Conservation (phyloP, 1,140 invertebrate species). For the Helicoverpa zea region DNA sequence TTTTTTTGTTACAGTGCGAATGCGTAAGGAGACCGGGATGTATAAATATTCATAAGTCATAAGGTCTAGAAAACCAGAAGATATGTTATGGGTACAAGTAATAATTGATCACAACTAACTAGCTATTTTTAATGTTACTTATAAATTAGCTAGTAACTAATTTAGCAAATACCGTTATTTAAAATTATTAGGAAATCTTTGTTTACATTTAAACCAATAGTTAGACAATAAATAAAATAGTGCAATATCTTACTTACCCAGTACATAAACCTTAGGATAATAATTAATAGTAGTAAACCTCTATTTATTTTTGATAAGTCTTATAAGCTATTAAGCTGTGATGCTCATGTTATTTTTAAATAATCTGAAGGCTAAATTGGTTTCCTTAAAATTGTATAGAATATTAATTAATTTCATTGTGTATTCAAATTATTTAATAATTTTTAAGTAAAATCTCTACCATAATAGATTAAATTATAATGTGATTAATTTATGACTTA, state of each 20-base stretch:
- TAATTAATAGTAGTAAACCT: slow-evolving; percentile 22
- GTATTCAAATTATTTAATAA: slow-evolving; percentile 40
- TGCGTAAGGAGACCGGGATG: slow-evolving; percentile 81
- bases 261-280: slow-evolving; percentile 40
- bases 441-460: slow-evolving; percentile 35
- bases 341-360: slow-evolving; percentile 50
- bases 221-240: slow-evolving; percentile 51
- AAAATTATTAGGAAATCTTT: slow-evolving; percentile 4
- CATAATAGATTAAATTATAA: slow-evolving; percentile 43
- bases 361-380: slow-evolving; percentile 46
- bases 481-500: slow-evolving; percentile 36
- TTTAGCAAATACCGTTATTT: not conserved
- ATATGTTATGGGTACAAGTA: slow-evolving; percentile 26
- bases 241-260: slow-evolving; percentile 59
- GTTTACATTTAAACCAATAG: slow-evolving; percentile 14
- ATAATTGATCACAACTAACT: slow-evolving; percentile 15
- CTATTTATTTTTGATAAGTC: slow-evolving; percentile 47
- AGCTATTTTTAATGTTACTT: slow-evolving; percentile 27
- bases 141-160: slow-evolving; percentile 7
- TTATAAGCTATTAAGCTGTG: slow-evolving; percentile 42
- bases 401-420: slow-evolving; percentile 17
- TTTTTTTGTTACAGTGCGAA: slow-evolving; percentile 79
- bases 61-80: slow-evolving; percentile 42
- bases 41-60: slow-evolving; percentile 83
- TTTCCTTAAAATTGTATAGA: slow-evolving; percentile 35